phyloP scores from a whole-genome alignment of 92 coral and sea anemone species.

The Chrysogorgia sp. region DNA sequence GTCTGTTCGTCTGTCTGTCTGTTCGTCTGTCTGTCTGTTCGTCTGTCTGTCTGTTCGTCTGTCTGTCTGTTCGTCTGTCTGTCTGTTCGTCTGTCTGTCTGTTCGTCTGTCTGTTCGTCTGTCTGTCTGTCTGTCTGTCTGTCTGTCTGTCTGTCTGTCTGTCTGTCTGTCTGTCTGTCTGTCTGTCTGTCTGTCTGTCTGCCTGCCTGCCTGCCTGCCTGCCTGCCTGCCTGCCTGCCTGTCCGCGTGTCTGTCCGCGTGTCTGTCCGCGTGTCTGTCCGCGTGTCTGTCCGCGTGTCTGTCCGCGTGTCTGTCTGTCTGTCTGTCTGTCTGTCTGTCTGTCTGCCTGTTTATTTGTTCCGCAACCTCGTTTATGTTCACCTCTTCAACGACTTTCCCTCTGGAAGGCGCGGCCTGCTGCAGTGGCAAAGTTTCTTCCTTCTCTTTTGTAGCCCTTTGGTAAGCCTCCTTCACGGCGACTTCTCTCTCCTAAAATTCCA shows the following conservation, averaged over 20 bases:
- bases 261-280: too few relatives aligned
- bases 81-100: too few relatives aligned
- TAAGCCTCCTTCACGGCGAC: constrained; percentile 70
- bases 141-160: neutral
- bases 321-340: neutral
- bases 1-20: too few relatives aligned
- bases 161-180: neutral
- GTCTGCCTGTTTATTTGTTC: too few relatives aligned
- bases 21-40: too few relatives aligned
- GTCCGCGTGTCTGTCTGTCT: neutral
- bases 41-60: too few relatives aligned
- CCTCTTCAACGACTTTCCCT: constrained; percentile 70
- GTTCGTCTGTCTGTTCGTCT: too few relatives aligned
- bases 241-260: too few relatives aligned
- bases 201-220: too few relatives aligned
- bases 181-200: too few relatives aligned
- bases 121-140: neutral
- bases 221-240: too few relatives aligned
- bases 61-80: too few relatives aligned
- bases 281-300: neutral
- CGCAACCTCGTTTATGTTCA: constrained; percentile 27
- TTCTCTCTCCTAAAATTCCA: constrained; percentile 64
- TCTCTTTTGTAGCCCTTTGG: constrained; percentile 70
- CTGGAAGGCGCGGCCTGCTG: constrained; percentile 47
- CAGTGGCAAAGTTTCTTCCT: constrained; percentile 51